Conservation (phyloP, 2,797 vertebrate species). For the Carapus acus region DNA sequence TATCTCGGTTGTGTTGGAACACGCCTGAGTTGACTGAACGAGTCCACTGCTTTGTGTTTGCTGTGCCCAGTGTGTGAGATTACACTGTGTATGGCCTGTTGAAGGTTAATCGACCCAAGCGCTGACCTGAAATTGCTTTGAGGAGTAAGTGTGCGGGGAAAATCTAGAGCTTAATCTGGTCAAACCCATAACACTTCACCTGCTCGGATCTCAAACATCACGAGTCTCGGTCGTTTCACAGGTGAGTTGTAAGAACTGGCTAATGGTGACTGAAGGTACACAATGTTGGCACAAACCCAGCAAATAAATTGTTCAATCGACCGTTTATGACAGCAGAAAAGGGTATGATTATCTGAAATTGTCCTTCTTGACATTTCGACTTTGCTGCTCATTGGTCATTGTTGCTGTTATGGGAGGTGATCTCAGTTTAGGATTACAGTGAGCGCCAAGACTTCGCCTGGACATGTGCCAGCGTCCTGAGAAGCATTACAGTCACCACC, state of each 20-base stretch:
- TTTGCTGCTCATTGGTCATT: no score
- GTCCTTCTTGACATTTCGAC: no score
- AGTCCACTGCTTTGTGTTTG: slow-evolving; percentile 21
- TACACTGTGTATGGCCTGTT: background rate
- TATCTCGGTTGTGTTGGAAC: slow-evolving; percentile 49
- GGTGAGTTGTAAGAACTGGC: no score
- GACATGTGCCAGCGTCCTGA: slow-evolving; percentile 8
- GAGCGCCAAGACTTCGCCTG: slow-evolving; percentile 12
- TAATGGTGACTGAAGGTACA: no score
- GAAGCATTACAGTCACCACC: slow-evolving; percentile 33
- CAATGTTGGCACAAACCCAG: no score
- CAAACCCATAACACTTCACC: no score
- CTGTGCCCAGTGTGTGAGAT: slow-evolving; percentile 6
- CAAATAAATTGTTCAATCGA: no score
- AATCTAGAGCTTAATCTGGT: no score
- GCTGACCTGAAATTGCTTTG: background rate
- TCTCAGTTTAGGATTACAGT: slow-evolving; percentile 9
- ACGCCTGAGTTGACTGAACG: slow-evolving; percentile 31
- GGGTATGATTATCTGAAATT: no score
- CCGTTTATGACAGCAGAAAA: no score
- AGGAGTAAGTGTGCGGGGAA: background rate
- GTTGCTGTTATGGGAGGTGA: background rate
- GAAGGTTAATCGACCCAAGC: slow-evolving; percentile 3
- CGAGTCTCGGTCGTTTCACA: no score
- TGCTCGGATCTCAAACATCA: background rate